Conservation (phyloP, 2,797 vertebrate genomes). For the Mallotus villosus region DNA sequence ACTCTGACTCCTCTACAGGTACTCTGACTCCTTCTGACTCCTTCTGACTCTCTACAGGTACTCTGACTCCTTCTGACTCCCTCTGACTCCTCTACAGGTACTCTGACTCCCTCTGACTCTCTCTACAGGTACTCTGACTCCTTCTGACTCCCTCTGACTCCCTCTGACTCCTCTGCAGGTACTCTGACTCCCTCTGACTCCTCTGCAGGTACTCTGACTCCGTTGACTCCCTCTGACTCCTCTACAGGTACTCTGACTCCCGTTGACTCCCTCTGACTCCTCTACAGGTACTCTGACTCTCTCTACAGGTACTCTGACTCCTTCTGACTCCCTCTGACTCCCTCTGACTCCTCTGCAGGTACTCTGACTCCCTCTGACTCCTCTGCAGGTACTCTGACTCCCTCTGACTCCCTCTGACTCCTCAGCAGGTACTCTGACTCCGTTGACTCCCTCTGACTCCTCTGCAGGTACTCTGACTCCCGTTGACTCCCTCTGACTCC, state of each 20-base stretch:
- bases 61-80: no score
- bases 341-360: conserved; percentile 86
- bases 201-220: no score
- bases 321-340: neutral
- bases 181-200: neutral
- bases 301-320: no score
- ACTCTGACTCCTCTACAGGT: neutral
- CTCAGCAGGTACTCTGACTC: conserved; percentile 87
- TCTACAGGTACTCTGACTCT: conserved; percentile 67
- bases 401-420: no score
- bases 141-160: conserved; percentile 45
- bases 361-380: conserved; percentile 59
- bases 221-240: conserved; percentile 68
- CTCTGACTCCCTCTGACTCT: conserved; percentile 71
- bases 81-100: conserved; percentile 93
- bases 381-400: conserved; percentile 73
- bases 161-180: no score
- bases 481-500: no score
- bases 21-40: no score
- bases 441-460: no score
- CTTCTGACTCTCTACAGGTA: no score
- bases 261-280: conserved; percentile 75
- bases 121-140: no score
- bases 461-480: no score
- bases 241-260: conserved; percentile 52